Percentiles rank a stretch among this genome's conserved stretches.
Evolutionary conservation across 2,888 invertebrate genomes (phyloP).

Genomic region (Macrosiphum euphorbiae): DNA sequence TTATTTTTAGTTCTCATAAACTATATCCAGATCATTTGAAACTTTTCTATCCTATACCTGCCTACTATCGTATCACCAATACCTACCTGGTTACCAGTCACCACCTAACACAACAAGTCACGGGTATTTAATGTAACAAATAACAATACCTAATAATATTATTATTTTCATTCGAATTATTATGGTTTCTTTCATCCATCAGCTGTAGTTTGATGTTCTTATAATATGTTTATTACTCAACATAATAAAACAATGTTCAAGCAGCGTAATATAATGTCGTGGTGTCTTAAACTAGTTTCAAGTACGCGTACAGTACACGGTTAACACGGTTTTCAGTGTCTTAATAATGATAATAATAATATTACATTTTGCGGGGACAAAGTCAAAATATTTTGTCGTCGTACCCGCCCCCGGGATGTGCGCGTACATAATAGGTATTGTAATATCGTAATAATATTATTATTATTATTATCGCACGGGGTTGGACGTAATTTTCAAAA

Average conservation of each 20-base stretch:
- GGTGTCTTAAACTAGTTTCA: background rate
- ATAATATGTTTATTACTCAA: background rate
- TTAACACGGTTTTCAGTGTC: conserved; percentile 4
- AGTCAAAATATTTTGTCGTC: background rate
- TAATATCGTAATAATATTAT: background rate
- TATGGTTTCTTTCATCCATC: background rate
- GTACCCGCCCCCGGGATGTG: background rate
- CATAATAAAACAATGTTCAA: background rate
- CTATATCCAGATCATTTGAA: background rate
- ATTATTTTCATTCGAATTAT: background rate
- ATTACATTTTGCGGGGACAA: background rate
- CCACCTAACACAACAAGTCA: background rate
- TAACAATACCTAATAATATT: too few relatives aligned
- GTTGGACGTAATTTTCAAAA: background rate
- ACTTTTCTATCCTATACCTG: background rate
- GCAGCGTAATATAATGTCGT: background rate
- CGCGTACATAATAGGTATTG: background rate
- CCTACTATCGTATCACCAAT: background rate
- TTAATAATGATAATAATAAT: background rate
- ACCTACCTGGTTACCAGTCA: too few relatives aligned
- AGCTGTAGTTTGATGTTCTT: background rate
- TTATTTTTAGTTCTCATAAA: background rate
- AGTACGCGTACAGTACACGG: background rate
- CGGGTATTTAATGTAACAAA: background rate
- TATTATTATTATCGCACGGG: background rate